phyloP scores from a whole-genome alignment of 1,140 invertebrate species.

The Augochlora pura region DNA sequence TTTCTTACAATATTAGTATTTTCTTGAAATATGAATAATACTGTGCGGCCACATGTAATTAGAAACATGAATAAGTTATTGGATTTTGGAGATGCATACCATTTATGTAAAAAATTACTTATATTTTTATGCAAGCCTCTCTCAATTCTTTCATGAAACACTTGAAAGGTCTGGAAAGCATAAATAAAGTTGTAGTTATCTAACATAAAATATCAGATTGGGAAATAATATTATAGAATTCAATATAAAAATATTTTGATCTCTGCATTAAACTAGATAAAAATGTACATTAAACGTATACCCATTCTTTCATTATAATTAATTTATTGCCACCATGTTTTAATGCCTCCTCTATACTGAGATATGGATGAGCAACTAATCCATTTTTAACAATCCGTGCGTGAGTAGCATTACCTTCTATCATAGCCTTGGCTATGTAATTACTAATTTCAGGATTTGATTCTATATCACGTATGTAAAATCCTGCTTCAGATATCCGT shows the following conservation, averaged over 20 bases:
- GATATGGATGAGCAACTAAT: slow-evolving; percentile 72
- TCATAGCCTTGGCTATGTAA: slow-evolving; percentile 74
- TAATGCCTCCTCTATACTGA: slow-evolving; percentile 74
- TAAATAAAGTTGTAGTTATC: neutral
- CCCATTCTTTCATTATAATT: slow-evolving; percentile 76
- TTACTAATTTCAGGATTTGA: slow-evolving; percentile 61
- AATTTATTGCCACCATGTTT: slow-evolving; percentile 68
- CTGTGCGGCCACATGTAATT: slow-evolving; percentile 75
- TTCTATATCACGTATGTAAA: slow-evolving; percentile 65
- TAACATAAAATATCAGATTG: too few relatives aligned
- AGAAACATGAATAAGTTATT: slow-evolving; percentile 75
- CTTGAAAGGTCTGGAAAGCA: slow-evolving; percentile 69
- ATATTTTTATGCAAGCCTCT: slow-evolving; percentile 68
- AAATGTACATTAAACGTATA: slow-evolving; percentile 44
- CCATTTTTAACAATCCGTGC: slow-evolving; percentile 67
- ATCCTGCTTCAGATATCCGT: slow-evolving; percentile 63
- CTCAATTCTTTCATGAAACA: slow-evolving; percentile 71
- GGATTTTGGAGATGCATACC: slow-evolving; percentile 69
- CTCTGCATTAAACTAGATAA: neutral
- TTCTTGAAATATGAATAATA: slow-evolving; percentile 78
- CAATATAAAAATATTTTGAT: neutral
- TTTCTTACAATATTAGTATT: slow-evolving; percentile 66
- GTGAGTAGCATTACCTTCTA: slow-evolving; percentile 74
- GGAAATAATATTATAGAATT: too few relatives aligned
- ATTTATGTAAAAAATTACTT: slow-evolving; percentile 67